These are phyloP conservation scores for Gobionotothen gibberifrons DNA, from an alignment of 2,797 vertebrate genomes.

Conservation along the genomic window DNA sequence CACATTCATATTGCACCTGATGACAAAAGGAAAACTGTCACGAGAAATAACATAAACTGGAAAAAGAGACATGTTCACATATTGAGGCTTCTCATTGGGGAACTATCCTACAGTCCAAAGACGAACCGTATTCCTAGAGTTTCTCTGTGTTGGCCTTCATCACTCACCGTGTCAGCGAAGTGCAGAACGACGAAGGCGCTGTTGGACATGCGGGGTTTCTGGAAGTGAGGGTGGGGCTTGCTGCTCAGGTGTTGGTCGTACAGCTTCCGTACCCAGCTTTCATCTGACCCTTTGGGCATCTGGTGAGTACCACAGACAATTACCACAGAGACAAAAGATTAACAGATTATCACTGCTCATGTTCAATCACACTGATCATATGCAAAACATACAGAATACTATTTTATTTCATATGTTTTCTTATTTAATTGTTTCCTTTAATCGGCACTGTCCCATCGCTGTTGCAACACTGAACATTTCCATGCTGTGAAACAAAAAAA, in stretches of 20 bases:
- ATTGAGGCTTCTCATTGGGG: background rate
- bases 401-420: no score
- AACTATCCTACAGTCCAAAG: background rate
- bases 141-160: background rate
- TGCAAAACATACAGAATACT: no score
- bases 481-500: no score
- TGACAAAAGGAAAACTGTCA: background rate
- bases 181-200: slow-evolving; percentile 84
- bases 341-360: background rate
- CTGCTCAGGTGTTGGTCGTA: slow-evolving; percentile 81
- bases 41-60: background rate
- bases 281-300: slow-evolving; percentile 88
- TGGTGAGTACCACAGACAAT: slow-evolving; percentile 44
- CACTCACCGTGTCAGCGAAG: slow-evolving; percentile 85
- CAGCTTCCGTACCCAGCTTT: slow-evolving; percentile 86
- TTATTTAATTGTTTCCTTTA: no score
- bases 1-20: slow-evolving; percentile 86
- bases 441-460: no score
- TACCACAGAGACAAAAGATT: background rate
- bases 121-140: background rate
- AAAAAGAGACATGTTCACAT: background rate
- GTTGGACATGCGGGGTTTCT: slow-evolving; percentile 83
- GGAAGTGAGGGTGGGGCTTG: slow-evolving; percentile 78
- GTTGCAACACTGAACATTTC: no score
- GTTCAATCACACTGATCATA: no score